Percentiles rank a stretch among this genome's conserved stretches.
Conservation (phyloP, 2,797 vertebrate species). For the Xenops minutus region DNA sequence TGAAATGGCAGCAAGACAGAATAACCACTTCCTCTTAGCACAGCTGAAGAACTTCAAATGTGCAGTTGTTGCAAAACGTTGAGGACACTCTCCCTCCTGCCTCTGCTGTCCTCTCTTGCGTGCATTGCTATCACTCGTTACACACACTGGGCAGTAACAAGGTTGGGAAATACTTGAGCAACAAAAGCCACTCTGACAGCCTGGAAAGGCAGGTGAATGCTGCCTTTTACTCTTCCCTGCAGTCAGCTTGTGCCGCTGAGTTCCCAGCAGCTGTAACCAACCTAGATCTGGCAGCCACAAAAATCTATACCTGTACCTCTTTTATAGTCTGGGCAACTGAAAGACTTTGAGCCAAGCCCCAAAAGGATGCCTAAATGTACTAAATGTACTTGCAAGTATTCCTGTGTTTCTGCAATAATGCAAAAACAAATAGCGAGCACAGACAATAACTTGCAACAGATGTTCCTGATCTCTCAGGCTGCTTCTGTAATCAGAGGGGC, state of each 20-base stretch:
- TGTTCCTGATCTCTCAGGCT: not conserved
- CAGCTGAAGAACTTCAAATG: slow-evolving; percentile 35
- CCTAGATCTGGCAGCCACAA: not conserved
- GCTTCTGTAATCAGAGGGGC: not conserved
- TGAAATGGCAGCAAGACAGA: slow-evolving; percentile 37
- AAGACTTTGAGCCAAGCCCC: not conserved
- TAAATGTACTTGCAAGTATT: not conserved
- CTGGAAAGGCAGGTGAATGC: not conserved
- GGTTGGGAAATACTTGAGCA: slow-evolving; percentile 19
- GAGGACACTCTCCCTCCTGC: slow-evolving; percentile 5
- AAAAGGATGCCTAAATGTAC: not conserved
- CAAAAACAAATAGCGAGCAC: not conserved
- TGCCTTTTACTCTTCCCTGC: not conserved
- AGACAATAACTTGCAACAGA: not conserved
- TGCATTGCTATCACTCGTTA: not conserved
- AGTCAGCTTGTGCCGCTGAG: not conserved
- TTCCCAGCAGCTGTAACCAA: not conserved
- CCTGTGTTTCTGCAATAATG: not conserved
- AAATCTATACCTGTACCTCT: not conserved
- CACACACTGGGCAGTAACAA: not conserved
- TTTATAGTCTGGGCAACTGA: not conserved
- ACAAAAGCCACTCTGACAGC: not conserved
- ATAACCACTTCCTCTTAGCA: slow-evolving; percentile 52
- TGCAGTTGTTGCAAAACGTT: not conserved
- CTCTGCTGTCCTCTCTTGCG: not conserved